Evolutionary conservation across 1,140 invertebrate genomes (phyloP).

Genomic region (Drosophila micromelanica): DNA sequence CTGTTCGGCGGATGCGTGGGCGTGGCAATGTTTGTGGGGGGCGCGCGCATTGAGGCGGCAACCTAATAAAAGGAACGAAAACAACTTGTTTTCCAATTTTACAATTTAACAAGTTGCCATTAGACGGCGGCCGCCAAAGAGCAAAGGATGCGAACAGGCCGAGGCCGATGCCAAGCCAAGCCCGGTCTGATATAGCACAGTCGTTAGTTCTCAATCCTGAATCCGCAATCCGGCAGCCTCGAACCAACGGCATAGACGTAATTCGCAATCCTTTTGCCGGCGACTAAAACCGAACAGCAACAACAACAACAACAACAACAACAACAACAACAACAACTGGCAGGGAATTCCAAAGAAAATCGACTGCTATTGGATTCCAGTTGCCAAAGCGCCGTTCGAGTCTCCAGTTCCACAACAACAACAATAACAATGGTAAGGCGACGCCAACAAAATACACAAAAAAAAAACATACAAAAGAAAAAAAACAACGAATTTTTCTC

Average conservation of each 20-base stretch:
- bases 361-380: slow-evolving; percentile 79
- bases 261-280: slow-evolving; percentile 69
- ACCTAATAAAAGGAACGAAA: slow-evolving; percentile 83
- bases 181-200: slow-evolving; percentile 27
- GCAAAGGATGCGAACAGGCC: neutral
- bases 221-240: slow-evolving; percentile 16
- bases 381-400: slow-evolving; percentile 19
- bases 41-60: slow-evolving; percentile 74
- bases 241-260: slow-evolving; percentile 12
- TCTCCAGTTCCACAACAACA: slow-evolving; percentile 45
- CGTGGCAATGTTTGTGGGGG: slow-evolving; percentile 20
- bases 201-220: slow-evolving; percentile 56
- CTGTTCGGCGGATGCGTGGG: slow-evolving; percentile 16
- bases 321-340: slow-evolving; percentile 38
- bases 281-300: slow-evolving; percentile 24
- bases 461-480: slow-evolving; percentile 42
- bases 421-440: slow-evolving; percentile 37
- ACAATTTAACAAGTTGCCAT: slow-evolving; percentile 84
- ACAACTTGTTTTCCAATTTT: slow-evolving; percentile 84
- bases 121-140: slow-evolving; percentile 47
- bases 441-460: slow-evolving; percentile 12
- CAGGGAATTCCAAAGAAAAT: slow-evolving; percentile 77
- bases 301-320: slow-evolving; percentile 40
- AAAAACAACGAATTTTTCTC: slow-evolving; percentile 61
- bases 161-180: neutral